phyloP scores from a whole-genome alignment of 2,797 vertebrate species.

The Toxotes lorentzi region DNA sequence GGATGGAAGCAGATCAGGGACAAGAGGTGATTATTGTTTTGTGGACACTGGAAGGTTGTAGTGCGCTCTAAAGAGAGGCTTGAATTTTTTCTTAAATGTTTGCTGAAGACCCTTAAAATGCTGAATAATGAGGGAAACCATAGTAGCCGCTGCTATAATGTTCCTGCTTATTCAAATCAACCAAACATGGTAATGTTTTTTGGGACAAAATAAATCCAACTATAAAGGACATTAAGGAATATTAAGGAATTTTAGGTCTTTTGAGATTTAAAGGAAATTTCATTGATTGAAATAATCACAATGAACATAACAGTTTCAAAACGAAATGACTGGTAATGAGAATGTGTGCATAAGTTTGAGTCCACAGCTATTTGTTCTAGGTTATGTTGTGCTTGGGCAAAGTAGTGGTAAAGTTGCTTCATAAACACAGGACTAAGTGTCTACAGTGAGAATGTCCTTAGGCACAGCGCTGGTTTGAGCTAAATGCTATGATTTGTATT shows the following conservation, averaged over 20 bases:
- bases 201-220: conserved; percentile 4
- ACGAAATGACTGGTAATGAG: not conserved
- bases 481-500: not conserved
- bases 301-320: not conserved
- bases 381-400: not conserved
- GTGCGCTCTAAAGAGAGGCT: conserved; percentile 25
- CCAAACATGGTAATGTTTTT: conserved; percentile 9
- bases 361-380: not conserved
- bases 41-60: conserved; percentile 12
- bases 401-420: too few species aligned
- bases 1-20: conserved; percentile 24
- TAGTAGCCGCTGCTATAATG: not conserved
- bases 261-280: not conserved
- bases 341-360: not conserved
- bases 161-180: not conserved
- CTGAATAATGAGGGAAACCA: conserved; percentile 40
- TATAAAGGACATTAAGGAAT: not conserved
- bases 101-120: too few species aligned
- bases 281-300: not conserved
- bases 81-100: conserved; percentile 36
- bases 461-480: too few species aligned
- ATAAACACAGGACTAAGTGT: too few species aligned
- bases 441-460: too few species aligned
- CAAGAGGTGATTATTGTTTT: conserved; percentile 26
- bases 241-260: not conserved